Evolutionary conservation across 2,888 invertebrate genomes (phyloP), one percentile per base, ranked within the genome.

Genomic region (Tortrix viridana): DNA sequence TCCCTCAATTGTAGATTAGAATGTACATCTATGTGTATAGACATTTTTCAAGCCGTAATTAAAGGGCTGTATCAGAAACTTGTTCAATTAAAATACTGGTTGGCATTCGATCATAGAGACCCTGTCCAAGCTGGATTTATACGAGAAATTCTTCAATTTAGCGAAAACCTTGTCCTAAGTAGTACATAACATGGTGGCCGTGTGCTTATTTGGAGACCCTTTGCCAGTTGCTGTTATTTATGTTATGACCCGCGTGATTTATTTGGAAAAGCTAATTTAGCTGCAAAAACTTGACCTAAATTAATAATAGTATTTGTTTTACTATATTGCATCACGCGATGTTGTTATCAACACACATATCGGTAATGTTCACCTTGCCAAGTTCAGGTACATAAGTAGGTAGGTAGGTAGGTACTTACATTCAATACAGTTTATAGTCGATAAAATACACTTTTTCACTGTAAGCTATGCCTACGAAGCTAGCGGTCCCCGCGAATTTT

Each of bases 21-120:
- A 26, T 38, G 46, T 38, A 53, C 16, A 41, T 18, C 16, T 41
- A 19, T 50, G 6, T 50, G 2, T 41, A n/a, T n/a, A n/a, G n/a
- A n/a, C 5, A 41, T 41, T 41, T n/a, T n/a, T n/a, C n/a, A n/a
- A 41, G 9, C 22, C 1, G 9, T 53, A 22, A 26, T 46, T 44
- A 44, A 56, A 62, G 50, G 62, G 46, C 56, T 56, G 23, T 46
- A 20, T 46, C 60, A 12, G 50, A 38, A 26, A 61, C 50, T 19
- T 23, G 62, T 37, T 26, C 18, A 50, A 62, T 62, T 62, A 62
- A 62, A 62, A 62, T 56, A 62, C 62, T 56, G 26, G 56, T 62
- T 57, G 38, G 38, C 46, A 53, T 62, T 62, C 50, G 56, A 19
- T 19, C 23, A 46, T 56, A 50, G 46, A 49, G 22, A 12, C 22